Conservation (phyloP, 2,797 vertebrate species). For the Botia kubotai region DNA sequence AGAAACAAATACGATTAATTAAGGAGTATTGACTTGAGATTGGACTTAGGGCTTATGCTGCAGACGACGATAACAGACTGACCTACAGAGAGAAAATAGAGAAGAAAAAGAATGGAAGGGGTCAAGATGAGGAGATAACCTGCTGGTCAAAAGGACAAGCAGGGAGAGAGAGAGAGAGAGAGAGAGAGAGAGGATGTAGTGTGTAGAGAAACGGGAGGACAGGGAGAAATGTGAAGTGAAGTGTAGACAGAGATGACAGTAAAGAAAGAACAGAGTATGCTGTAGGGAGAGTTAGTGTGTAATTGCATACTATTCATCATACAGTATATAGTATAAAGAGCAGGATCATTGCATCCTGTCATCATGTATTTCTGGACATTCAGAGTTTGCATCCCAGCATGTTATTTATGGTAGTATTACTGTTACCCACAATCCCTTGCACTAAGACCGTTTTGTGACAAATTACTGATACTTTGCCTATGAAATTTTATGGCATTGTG, state of each 20-base stretch:
- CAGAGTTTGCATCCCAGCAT: not conserved
- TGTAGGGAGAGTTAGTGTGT: not conserved
- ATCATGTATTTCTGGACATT: not conserved
- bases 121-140: constrained; percentile 11
- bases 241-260: not conserved
- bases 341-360: not conserved
- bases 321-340: not conserved
- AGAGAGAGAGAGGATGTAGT: constrained; percentile 1
- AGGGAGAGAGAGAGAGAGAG: not conserved
- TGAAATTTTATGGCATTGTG: too few species aligned
- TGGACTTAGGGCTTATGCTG: constrained; percentile 76
- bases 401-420: not conserved
- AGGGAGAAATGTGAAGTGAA: not conserved
- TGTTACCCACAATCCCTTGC: not conserved
- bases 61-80: constrained; percentile 72
- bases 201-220: not conserved
- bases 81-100: constrained; percentile 24
- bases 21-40: constrained; percentile 83
- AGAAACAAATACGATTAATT: constrained; percentile 81
- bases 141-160: not conserved
- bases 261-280: not conserved
- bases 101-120: constrained; percentile 29
- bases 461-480: not conserved
- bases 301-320: not conserved
- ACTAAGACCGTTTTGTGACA: not conserved